phyloP scores from a whole-genome alignment of 2,888 invertebrate species.

The Parasteatoda lunata region DNA sequence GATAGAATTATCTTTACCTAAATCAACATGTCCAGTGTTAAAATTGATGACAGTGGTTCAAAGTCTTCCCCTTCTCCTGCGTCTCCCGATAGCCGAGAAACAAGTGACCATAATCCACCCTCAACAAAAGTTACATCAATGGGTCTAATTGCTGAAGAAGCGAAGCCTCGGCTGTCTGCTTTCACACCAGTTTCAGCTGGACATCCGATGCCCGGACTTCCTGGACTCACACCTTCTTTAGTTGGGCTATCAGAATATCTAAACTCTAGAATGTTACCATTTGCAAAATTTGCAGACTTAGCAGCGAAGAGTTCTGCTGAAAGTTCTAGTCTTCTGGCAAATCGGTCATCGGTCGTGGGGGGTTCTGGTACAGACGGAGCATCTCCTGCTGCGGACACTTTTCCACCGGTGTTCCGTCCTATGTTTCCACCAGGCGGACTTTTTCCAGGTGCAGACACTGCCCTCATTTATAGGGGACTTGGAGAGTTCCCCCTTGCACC shows the following conservation, averaged over 20 bases:
- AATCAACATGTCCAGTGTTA: constrained; percentile 53
- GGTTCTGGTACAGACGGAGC: constrained; percentile 45
- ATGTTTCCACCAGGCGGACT: constrained; percentile 64
- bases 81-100: constrained; percentile 53
- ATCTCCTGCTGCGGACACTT: constrained; percentile 33
- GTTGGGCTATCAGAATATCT: constrained; percentile 65
- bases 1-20: not conserved
- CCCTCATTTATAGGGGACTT: constrained; percentile 66
- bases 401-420: constrained; percentile 65
- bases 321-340: constrained; percentile 39
- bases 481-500: constrained; percentile 67
- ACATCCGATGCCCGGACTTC: constrained; percentile 53
- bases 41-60: constrained; percentile 51
- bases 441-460: constrained; percentile 63
- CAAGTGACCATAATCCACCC: constrained; percentile 32
- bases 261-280: constrained; percentile 62
- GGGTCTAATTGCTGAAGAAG: constrained; percentile 42
- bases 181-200: constrained; percentile 65
- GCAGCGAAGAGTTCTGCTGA: constrained; percentile 50
- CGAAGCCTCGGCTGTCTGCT: constrained; percentile 58
- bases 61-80: constrained; percentile 55
- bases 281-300: constrained; percentile 66
- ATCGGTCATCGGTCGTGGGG: constrained; percentile 34
- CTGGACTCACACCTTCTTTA: constrained; percentile 58
- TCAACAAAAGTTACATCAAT: constrained; percentile 40